Evolutionary conservation across 2,113 vertebrate genomes (phyloP).

Genomic region (Thomomys bottae): DNA sequence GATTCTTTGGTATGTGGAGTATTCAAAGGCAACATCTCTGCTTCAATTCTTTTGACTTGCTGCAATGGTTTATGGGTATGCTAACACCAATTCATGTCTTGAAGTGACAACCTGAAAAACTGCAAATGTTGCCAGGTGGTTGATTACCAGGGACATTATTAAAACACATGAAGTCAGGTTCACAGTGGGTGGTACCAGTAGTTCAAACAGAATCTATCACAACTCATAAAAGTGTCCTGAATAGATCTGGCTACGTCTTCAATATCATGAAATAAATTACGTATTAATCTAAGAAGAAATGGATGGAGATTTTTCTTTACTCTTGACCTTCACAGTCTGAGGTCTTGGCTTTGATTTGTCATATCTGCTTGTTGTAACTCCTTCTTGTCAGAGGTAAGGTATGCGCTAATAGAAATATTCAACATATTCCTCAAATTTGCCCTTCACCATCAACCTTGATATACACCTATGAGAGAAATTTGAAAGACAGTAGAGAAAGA

Average conservation of each 20-base stretch:
- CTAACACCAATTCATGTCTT: conserved; percentile 57
- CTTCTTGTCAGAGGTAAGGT: neutral
- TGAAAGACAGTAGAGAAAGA: neutral
- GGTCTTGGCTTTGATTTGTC: neutral
- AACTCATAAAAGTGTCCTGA: conserved; percentile 21
- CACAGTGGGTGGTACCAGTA: conserved; percentile 2
- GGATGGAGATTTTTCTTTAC: neutral
- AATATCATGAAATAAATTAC: neutral
- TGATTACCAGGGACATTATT: conserved; percentile 58
- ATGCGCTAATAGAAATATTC: neutral
- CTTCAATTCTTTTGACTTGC: conserved; percentile 34
- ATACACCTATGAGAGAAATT: neutral
- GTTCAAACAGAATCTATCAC: conserved; percentile 60
- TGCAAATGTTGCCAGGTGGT: conserved; percentile 17
- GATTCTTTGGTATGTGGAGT: neutral
- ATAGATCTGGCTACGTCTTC: neutral
- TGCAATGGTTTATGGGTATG: conserved; percentile 27
- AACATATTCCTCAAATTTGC: neutral
- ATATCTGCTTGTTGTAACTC: neutral
- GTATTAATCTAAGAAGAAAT: neutral
- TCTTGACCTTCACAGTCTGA: conserved; percentile 22
- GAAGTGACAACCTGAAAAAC: conserved; percentile 51
- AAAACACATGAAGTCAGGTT: conserved; percentile 57
- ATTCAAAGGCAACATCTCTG: neutral
- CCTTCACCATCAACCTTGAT: neutral